These are phyloP conservation scores for Deilephila porcellus DNA, from an alignment of 2,888 invertebrate species.

Conservation along the genomic window DNA sequence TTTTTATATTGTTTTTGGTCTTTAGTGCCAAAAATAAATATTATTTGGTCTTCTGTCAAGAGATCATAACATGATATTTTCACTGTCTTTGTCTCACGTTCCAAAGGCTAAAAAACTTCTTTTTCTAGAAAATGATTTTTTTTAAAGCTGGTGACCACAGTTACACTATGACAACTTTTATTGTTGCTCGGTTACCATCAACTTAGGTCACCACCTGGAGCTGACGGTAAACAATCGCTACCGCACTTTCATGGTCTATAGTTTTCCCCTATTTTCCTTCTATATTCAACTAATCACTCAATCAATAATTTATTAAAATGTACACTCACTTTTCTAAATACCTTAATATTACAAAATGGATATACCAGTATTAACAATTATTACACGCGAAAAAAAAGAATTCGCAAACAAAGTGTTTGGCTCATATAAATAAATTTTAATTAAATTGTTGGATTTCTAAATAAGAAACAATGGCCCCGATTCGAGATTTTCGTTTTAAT, in stretches of 20 bases:
- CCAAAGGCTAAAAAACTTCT: no score
- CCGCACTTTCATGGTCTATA: constrained; percentile 23
- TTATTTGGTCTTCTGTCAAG: background rate
- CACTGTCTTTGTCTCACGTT: no score
- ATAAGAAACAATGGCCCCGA: constrained; percentile 7
- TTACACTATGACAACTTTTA: background rate
- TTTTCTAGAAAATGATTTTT: background rate
- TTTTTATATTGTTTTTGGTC: background rate
- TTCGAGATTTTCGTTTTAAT: constrained; percentile 23
- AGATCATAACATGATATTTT: background rate
- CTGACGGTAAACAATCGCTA: constrained; percentile 23
- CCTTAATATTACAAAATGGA: background rate
- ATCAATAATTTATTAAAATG: background rate
- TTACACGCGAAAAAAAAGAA: background rate
- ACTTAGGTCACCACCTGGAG: constrained; percentile 16
- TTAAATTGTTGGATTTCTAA: constrained; percentile 16
- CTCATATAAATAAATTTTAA: constrained; percentile 13
- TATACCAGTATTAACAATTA: background rate
- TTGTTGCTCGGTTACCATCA: constrained; percentile 7
- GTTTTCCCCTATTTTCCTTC: background rate
- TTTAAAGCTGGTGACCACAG: background rate
- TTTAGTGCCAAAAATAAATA: no score
- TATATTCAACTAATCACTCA: background rate
- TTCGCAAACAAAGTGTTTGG: background rate
- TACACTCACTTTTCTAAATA: background rate